These are phyloP conservation scores for Lepidothrix coronata DNA, from an alignment of 2,113 vertebrate genomes.

Conservation along the genomic window DNA sequence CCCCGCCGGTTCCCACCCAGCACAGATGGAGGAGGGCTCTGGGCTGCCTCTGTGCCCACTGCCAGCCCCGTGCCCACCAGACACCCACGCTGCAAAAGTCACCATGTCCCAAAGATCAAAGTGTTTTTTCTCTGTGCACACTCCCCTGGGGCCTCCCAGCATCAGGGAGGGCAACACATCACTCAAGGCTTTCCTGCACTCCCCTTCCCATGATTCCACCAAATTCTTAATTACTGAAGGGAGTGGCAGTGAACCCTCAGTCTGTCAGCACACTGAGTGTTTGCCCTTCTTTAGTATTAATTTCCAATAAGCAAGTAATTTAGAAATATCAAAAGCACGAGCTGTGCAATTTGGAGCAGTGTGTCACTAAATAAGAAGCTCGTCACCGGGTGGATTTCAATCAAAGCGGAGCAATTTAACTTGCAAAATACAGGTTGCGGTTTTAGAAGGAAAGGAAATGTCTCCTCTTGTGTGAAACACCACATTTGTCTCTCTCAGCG, in stretches of 20 bases:
- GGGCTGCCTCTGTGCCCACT: not conserved
- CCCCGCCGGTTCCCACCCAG: not conserved
- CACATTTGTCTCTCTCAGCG: rapidly evolving
- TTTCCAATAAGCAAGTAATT: not conserved
- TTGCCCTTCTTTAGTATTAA: not conserved
- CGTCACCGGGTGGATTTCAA: not conserved
- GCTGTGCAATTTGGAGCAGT: not conserved
- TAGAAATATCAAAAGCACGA: not conserved
- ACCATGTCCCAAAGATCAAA: rapidly evolving
- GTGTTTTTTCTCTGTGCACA: rapidly evolving
- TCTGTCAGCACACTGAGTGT: not conserved
- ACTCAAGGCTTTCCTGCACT: not conserved
- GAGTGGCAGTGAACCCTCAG: not conserved
- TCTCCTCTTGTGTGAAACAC: not conserved
- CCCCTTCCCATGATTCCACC: not conserved
- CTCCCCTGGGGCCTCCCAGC: not conserved
- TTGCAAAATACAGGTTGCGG: constrained; percentile 25
- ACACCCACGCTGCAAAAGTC: not conserved
- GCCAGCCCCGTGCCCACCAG: not conserved
- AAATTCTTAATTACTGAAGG: not conserved
- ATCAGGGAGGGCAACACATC: rapidly evolving
- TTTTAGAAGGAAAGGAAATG: not conserved
- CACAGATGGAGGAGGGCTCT: constrained; percentile 10
- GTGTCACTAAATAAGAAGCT: constrained; percentile 9
- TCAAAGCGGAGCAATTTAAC: not conserved